Conservation (phyloP, 2,797 vertebrate genomes). For the Pantherophis vulpinus region DNA sequence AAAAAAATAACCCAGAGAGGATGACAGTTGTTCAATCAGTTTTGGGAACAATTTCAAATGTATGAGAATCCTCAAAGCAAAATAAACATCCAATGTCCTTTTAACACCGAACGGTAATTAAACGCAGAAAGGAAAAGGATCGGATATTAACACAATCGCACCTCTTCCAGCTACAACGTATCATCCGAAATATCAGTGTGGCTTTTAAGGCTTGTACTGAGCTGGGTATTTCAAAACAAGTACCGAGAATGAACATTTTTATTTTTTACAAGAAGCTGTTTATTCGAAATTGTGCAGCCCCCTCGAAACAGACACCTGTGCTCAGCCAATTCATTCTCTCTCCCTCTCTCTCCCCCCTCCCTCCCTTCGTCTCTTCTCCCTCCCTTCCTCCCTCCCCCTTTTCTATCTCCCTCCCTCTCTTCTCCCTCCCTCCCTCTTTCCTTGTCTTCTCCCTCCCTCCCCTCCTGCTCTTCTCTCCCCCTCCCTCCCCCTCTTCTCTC, state of each 20-base stretch:
- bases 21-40: background rate
- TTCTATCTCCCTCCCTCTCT: too few species aligned
- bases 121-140: background rate
- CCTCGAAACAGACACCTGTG: background rate
- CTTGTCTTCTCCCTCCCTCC: too few species aligned
- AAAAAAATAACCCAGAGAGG: background rate
- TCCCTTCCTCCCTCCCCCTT: too few species aligned
- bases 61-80: background rate
- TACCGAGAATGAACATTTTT: background rate
- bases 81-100: background rate
- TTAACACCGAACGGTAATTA: background rate
- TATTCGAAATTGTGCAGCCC: background rate
- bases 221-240: background rate
- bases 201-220: background rate
- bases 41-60: background rate
- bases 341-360: too few species aligned
- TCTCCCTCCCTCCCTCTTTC: too few species aligned
- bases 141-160: background rate
- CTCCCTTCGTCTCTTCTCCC: too few species aligned
- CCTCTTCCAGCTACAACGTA: background rate
- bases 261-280: background rate
- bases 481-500: fast-evolving
- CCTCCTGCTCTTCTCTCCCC: too few species aligned
- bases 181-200: background rate
- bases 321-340: background rate